A percentile compares a stretch with the other conserved stretches of the same genome.
Conservation (phyloP, 1,140 invertebrate genomes). For the Drosophila tropicalis region DNA sequence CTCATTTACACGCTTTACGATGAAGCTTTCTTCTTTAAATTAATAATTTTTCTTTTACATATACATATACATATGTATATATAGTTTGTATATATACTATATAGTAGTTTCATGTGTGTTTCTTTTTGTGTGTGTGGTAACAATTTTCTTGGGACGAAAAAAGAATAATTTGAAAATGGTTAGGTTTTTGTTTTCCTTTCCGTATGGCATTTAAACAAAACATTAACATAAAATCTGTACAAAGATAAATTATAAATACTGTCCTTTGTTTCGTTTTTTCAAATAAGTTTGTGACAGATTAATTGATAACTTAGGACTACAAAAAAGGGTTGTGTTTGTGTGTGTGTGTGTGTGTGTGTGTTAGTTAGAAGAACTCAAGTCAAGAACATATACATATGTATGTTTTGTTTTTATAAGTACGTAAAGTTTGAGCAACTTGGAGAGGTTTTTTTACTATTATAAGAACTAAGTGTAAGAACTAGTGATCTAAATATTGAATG, state of each 20-base stretch:
- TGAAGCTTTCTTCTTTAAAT: conserved; percentile 49
- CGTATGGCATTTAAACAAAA: conserved; percentile 71
- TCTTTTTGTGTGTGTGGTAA: conserved; percentile 40
- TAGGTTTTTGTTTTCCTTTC: conserved; percentile 1
- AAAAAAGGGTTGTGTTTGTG: conserved; percentile 34
- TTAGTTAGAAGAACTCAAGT: conserved; percentile 39
- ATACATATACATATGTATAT: conserved; percentile 34
- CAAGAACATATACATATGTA: conserved; percentile 62
- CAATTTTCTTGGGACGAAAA: conserved; percentile 53
- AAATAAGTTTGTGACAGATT: conserved; percentile 13
- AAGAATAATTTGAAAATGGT: conserved; percentile 29
- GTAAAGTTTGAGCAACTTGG: conserved; percentile 72
- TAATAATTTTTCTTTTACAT: conserved; percentile 20
- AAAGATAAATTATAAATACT: conserved; percentile 65
- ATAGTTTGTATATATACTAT: conserved; percentile 10
- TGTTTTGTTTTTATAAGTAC: conserved; percentile 35
- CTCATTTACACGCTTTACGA: conserved; percentile 70
- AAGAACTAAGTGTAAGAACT: conserved; percentile 45
- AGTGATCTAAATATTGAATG: conserved; percentile 70
- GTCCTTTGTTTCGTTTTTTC: conserved; percentile 24
- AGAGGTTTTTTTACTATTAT: conserved; percentile 53
- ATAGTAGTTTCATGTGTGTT: conserved; percentile 22
- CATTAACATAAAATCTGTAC: conserved; percentile 54
- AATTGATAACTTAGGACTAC: conserved; percentile 38
- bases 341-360: conserved; percentile 4